Evolutionary conservation across 2,888 invertebrate genomes (phyloP).

Genomic region (Entomobrya multifasciata): DNA sequence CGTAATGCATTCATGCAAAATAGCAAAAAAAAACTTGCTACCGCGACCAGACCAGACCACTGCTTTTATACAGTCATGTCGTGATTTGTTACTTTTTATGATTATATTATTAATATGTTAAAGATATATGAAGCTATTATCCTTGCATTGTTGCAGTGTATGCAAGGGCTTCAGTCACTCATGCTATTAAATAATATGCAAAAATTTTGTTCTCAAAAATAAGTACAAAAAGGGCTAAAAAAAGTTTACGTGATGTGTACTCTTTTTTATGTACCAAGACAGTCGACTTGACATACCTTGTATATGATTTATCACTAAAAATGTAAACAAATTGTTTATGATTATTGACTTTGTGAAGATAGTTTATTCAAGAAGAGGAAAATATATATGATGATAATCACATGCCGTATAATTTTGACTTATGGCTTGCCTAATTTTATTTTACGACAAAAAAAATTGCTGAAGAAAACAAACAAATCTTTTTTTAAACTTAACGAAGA

Average conservation of each 20-base stretch:
- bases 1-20: constrained; percentile 15
- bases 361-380: neutral
- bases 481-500: neutral
- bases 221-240: neutral
- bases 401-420: neutral
- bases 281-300: neutral
- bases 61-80: neutral
- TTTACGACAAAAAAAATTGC: neutral
- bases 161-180: no score
- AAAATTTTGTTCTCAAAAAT: neutral
- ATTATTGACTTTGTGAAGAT: neutral
- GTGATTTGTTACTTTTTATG: constrained; percentile 2
- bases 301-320: no score
- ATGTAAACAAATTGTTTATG: no score
- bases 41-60: neutral
- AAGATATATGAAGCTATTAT: constrained; percentile 4
- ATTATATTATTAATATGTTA: neutral
- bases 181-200: neutral
- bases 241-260: neutral
- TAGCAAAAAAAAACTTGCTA: constrained; percentile 6
- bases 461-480: neutral
- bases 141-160: constrained; percentile 9
- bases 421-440: neutral
- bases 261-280: neutral
- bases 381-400: neutral